phyloP scores from a whole-genome alignment of 2,113 vertebrate genomes.

The Oryzias melastigma region DNA sequence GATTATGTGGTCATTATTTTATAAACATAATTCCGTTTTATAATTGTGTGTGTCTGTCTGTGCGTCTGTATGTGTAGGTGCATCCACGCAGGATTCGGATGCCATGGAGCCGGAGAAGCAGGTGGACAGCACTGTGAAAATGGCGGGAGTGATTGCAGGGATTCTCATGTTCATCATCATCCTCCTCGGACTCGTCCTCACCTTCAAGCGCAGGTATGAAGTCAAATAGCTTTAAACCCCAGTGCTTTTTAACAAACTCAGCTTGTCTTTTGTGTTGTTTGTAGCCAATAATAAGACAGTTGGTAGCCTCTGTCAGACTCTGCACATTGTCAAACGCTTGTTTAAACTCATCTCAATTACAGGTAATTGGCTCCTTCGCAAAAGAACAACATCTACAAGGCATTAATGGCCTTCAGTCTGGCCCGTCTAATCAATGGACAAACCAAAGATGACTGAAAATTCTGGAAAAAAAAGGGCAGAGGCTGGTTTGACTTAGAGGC shows the following conservation, averaged over 20 bases:
- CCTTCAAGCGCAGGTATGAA: conserved; percentile 93
- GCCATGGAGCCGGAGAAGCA: conserved; percentile 96
- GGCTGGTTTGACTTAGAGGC: neutral
- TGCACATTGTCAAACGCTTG: too few species aligned
- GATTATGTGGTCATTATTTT: neutral
- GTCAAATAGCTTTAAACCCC: neutral
- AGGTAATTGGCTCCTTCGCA: too few species aligned
- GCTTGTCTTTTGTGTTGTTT: neutral
- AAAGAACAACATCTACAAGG: neutral
- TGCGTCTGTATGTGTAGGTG: conserved; percentile 75
- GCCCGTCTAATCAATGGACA: too few species aligned
- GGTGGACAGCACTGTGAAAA: conserved; percentile 93
- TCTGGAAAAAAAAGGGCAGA: neutral
- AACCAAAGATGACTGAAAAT: neutral
- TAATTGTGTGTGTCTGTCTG: conserved; percentile 39
- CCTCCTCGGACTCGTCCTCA: conserved; percentile 91
- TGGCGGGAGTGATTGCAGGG: conserved; percentile 93
- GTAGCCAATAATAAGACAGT: neutral
- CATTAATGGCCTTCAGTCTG: neutral
- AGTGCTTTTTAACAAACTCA: neutral
- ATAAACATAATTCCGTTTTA: neutral
- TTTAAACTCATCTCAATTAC: too few species aligned
- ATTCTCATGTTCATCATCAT: conserved; percentile 98
- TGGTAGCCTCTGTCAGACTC: neutral
- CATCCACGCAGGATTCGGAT: conserved; percentile 94